Evolutionary conservation across 2,888 invertebrate species (phyloP).

Genomic region (Ophraella communa): DNA sequence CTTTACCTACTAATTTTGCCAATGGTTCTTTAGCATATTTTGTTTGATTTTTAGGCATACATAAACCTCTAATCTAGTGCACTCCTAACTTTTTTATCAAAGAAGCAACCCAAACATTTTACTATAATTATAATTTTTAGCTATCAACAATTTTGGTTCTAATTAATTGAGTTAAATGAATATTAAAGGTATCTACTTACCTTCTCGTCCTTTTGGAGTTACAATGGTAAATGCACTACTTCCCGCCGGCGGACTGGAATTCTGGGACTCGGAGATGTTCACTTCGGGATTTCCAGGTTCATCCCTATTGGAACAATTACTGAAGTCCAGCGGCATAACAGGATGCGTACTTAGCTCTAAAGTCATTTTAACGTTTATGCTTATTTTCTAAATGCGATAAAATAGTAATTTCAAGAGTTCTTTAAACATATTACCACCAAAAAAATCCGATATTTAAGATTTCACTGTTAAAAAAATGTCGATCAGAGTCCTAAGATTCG

Average conservation of each 20-base stretch:
- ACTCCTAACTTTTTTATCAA: too few species aligned
- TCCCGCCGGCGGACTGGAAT: slow-evolving; percentile 52
- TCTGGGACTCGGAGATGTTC: slow-evolving; percentile 52
- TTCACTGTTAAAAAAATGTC: too few species aligned
- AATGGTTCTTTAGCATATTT: too few species aligned
- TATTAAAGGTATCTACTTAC: slow-evolving; percentile 20
- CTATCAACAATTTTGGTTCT: too few species aligned
- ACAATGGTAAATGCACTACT: slow-evolving; percentile 72
- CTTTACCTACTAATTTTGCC: too few species aligned
- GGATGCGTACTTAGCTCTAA: slow-evolving; percentile 67
- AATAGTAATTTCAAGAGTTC: too few species aligned
- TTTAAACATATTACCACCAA: too few species aligned
- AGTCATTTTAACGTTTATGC: slow-evolving; percentile 52
- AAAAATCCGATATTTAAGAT: neutral
- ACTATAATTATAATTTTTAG: too few species aligned
- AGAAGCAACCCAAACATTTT: too few species aligned
- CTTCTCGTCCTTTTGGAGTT: slow-evolving; percentile 67
- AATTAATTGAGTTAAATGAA: neutral
- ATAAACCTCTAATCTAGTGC: too few species aligned
- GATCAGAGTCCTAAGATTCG: too few species aligned
- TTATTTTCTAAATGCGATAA: neutral
- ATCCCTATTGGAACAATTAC: slow-evolving; percentile 56
- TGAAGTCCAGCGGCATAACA: slow-evolving; percentile 73
- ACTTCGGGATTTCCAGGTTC: slow-evolving; percentile 52
- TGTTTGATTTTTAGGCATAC: too few species aligned